phyloP scores from a whole-genome alignment of 1,140 invertebrate species.

The Apocrypta bakeri region DNA sequence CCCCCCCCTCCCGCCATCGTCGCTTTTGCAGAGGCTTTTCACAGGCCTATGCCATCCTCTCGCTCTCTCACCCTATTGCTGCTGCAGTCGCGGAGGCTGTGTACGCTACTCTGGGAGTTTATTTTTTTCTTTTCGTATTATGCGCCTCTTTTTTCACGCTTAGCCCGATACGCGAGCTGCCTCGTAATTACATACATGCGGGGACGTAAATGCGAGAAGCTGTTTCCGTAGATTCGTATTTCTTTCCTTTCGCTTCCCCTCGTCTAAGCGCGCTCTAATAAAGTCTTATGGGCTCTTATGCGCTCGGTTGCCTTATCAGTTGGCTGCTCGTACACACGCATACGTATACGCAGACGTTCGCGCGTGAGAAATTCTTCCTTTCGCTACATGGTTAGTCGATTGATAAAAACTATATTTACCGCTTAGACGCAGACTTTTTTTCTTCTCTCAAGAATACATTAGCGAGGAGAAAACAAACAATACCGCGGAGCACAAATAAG shows the following conservation, averaged over 20 bases:
- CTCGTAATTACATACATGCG: no score
- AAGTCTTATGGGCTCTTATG: background rate
- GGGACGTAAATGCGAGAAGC: no score
- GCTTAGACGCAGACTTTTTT: background rate
- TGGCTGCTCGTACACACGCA: background rate
- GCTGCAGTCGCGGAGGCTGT: background rate
- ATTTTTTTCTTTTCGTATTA: conserved; percentile 16
- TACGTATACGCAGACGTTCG: no score
- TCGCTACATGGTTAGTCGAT: no score
- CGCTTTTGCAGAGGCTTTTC: background rate
- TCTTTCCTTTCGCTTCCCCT: background rate
- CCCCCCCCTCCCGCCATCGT: background rate
- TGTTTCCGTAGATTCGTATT: conserved; percentile 10
- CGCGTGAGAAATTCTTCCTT: no score
- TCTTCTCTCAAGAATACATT: no score
- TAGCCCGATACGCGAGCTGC: no score
- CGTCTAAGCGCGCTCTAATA: background rate
- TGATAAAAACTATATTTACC: background rate
- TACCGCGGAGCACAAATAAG: background rate
- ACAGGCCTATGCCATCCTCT: background rate
- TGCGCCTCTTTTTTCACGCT: conserved; percentile 4
- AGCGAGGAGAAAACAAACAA: background rate
- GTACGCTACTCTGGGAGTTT: background rate
- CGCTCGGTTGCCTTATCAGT: no score
- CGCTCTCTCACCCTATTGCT: background rate